Conservation (phyloP, 2,797 vertebrate species). For the Acropternis orthonyx region DNA sequence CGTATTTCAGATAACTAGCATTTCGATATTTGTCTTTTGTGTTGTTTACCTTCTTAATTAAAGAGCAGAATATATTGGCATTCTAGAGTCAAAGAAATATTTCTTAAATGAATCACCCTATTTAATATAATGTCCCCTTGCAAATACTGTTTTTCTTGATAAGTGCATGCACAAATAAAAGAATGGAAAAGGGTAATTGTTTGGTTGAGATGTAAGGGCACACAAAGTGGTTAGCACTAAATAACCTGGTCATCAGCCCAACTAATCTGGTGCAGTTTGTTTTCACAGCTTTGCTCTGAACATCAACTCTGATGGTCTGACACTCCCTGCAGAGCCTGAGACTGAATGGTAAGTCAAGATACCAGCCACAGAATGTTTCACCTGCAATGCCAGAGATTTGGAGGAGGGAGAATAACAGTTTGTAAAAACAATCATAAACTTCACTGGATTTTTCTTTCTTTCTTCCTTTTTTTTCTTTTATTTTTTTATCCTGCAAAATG, state of each 20-base stretch:
- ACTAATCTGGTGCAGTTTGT: conserved; percentile 78
- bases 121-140: conserved; percentile 15
- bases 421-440: conserved; percentile 70
- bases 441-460: neutral
- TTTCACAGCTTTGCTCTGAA: conserved; percentile 82
- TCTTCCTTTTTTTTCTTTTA: neutral
- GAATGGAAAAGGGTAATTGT: conserved; percentile 61
- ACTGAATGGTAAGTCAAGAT: conserved; percentile 70
- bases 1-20: conserved; percentile 8
- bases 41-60: conserved; percentile 32
- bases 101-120: conserved; percentile 27
- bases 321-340: conserved; percentile 76
- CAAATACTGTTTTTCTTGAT: conserved; percentile 64
- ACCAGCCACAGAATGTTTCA: conserved; percentile 65
- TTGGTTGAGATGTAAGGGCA: conserved; percentile 44
- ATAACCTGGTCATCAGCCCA: conserved; percentile 71
- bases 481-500: neutral
- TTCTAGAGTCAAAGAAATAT: neutral
- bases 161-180: conserved; percentile 48
- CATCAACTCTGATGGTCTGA: conserved; percentile 63
- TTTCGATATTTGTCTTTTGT: conserved; percentile 35
- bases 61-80: neutral
- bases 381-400: conserved; percentile 66
- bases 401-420: conserved; percentile 58
- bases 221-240: conserved; percentile 48